Percentiles rank a stretch among this genome's conserved stretches.
Conservation (phyloP, 2,888 invertebrate genomes). For the Temnothorax ravouxi region DNA sequence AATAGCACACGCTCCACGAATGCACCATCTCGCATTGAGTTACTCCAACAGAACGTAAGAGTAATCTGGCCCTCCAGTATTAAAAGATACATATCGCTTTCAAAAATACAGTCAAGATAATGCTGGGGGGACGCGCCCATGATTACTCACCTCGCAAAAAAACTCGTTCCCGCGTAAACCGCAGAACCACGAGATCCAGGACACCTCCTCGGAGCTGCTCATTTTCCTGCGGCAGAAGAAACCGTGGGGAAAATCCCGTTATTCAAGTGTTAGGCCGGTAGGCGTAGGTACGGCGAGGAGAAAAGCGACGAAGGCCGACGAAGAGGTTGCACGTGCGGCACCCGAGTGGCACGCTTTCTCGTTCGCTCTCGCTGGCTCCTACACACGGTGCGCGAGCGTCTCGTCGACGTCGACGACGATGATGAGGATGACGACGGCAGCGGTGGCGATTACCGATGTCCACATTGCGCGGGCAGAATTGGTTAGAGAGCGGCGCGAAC, state of each 20-base stretch:
- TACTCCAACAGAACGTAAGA: background rate
- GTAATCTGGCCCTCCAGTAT: background rate
- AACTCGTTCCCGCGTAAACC: slow-evolving; percentile 99
- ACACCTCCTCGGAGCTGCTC: slow-evolving; percentile 99
- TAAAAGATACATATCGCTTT: background rate
- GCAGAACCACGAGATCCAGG: slow-evolving; percentile 99
- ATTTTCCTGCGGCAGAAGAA: slow-evolving; percentile 91
- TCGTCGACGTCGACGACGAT: background rate
- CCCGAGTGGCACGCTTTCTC: background rate
- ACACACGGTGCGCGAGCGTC: background rate
- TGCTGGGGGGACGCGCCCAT: background rate
- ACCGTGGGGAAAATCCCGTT: slow-evolving; percentile 61
- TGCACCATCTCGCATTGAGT: background rate
- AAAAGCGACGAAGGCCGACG: slow-evolving; percentile 40
- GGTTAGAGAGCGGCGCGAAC: slow-evolving; percentile 74
- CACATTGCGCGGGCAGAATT: slow-evolving; percentile 53
- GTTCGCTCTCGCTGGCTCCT: slow-evolving; percentile 4
- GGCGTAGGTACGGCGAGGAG: slow-evolving; percentile 63
- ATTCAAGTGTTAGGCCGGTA: slow-evolving; percentile 52
- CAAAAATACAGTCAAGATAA: background rate
- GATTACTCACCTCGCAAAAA: slow-evolving; percentile 96
- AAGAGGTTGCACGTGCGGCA: slow-evolving; percentile 12
- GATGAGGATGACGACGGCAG: background rate
- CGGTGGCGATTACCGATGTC: background rate
- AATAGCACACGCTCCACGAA: too few species aligned